Base-by-base conservation (phyloP, 2,888 invertebrate genomes). In the Trachelus iudaicus region DNA sequence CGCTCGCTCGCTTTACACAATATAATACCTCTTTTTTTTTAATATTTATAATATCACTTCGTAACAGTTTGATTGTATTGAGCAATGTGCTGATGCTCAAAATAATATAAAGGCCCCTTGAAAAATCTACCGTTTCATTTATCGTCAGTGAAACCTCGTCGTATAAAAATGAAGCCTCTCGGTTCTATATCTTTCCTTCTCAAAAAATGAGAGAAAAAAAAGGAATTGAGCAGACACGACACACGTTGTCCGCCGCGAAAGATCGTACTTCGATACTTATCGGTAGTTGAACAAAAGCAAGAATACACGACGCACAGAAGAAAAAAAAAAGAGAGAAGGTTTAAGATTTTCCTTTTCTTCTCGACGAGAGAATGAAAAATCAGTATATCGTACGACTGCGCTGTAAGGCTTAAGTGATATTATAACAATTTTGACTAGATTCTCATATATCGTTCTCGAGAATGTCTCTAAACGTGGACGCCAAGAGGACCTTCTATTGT, bases 61-160 rank as follows among this genome's bases (percentile, higher is more conserved):
- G 83, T 84, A 86, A 87, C 84, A 86, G 87, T 88, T 88, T 88
- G 89, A 89, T 89, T 88, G 88, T 87, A 88, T 87, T 87, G 88
- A 88, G 89, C 88, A 87, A 87, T 86, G 83, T 81, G 87, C 82
- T 83, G 80, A 80, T 87, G 88, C 88, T 88, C 89, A 85, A 86
- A 85, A 83, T 80, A 80, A 79, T 84, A 81, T 83, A 85, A 89
- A 89, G 86, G 85, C 87, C 87, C 87, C 85, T 86, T 84, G 81
- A 85, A 86, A 85, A 86, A 85, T 82, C 81, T 83, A 83, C 56
- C 56, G 23, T 56, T 56, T 56, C 56, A 56, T 56, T 56, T 6
- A 56, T 56, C 56, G 9, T 56, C 56, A 23, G 56, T 56, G 56
- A 56, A 56, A 23, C 56, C 56, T 56, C 23, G 23, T 23, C 40